Evolutionary conservation across 1,140 invertebrate species (phyloP).

Genomic region (Scylla paramamosain): DNA sequence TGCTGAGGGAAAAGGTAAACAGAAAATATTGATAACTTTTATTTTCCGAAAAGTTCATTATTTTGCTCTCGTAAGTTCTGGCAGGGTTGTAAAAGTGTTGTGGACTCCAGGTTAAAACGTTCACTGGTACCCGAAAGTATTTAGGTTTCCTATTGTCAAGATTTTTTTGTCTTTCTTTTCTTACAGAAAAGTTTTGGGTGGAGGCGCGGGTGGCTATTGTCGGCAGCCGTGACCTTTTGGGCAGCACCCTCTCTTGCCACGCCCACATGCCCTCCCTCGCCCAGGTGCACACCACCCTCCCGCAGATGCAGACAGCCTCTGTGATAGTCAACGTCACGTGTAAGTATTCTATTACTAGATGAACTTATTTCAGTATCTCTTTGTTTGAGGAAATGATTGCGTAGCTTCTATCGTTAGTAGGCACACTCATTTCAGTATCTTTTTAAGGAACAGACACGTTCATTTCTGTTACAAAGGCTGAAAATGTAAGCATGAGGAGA

Average conservation of each 20-base stretch:
- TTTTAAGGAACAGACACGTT: no score
- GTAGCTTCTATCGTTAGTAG: no score
- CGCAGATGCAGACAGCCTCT: slow-evolving; percentile 39
- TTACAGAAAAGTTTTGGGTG: neutral
- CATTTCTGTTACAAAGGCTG: no score
- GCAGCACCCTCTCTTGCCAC: slow-evolving; percentile 64
- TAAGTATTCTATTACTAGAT: neutral
- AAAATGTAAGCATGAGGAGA: no score
- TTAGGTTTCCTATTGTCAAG: neutral
- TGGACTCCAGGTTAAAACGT: no score
- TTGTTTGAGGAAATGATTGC: no score
- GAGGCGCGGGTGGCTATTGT: slow-evolving; percentile 46
- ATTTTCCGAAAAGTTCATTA: no score
- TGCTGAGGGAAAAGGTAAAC: neutral
- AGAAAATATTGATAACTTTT: neutral
- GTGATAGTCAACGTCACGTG: slow-evolving; percentile 57
- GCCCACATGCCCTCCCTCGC: slow-evolving; percentile 42
- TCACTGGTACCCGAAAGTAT: no score
- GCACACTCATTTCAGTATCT: no score
- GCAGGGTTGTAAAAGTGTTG: no score
- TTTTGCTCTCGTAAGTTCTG: no score
- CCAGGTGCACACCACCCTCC: neutral
- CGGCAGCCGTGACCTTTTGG: slow-evolving; percentile 58
- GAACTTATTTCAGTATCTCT: neutral
- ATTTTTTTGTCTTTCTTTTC: neutral